These are phyloP conservation scores for Synanthedon myopaeformis DNA, from an alignment of 2,888 invertebrate genomes.

Conservation along the genomic window DNA sequence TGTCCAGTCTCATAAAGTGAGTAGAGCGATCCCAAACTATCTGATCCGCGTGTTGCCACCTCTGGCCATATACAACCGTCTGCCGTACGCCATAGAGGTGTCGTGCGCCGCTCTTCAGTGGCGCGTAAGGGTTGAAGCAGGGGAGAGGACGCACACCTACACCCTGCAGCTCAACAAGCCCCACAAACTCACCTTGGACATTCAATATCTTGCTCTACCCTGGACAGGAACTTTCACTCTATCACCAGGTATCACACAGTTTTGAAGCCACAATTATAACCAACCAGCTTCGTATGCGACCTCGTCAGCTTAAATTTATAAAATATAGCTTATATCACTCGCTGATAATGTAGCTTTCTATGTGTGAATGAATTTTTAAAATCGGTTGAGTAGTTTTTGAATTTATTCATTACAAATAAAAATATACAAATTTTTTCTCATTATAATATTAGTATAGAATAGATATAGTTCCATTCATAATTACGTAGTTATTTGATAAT, in stretches of 20 bases:
- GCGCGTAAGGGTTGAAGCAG: constrained; percentile 75
- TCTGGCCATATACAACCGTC: constrained; percentile 78
- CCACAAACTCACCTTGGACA: constrained; percentile 55
- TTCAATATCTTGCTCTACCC: constrained; percentile 74
- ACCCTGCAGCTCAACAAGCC: constrained; percentile 73
- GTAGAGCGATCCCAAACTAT: constrained; percentile 77
- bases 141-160: constrained; percentile 78
- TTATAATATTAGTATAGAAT: too few species aligned
- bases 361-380: too few species aligned
- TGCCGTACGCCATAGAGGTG: constrained; percentile 77
- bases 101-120: constrained; percentile 14
- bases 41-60: constrained; percentile 80
- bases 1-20: constrained; percentile 43
- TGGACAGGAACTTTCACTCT: constrained; percentile 80
- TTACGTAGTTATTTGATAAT: too few species aligned
- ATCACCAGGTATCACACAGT: constrained; percentile 54
- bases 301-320: too few species aligned
- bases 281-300: not conserved
- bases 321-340: too few species aligned
- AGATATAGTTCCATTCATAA: not conserved
- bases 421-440: too few species aligned
- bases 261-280: too few species aligned
- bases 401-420: too few species aligned
- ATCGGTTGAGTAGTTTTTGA: not conserved
- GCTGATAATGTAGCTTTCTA: too few species aligned